These are phyloP conservation scores for Drosophila vallismaia DNA, from an alignment of 2,888 invertebrate species.

Conservation along the genomic window DNA sequence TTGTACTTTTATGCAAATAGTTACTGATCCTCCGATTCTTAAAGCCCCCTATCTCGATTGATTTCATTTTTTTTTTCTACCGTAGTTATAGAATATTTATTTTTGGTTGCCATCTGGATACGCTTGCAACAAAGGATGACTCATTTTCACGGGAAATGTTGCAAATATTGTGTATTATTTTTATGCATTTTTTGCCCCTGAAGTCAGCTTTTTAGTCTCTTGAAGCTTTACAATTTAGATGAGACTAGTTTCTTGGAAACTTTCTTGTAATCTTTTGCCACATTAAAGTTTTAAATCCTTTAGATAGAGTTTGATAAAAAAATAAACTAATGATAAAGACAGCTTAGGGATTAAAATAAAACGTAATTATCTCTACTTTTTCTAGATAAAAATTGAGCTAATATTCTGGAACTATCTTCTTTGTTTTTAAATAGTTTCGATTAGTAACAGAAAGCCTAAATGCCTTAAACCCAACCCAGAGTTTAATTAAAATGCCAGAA, in stretches of 20 bases:
- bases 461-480: background rate
- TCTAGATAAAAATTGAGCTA: too few species aligned
- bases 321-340: too few species aligned
- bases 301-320: too few species aligned
- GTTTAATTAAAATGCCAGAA: constrained; percentile 27
- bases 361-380: too few species aligned
- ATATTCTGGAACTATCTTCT: background rate
- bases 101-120: constrained; percentile 8
- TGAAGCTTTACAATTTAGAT: constrained; percentile 41
- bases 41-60: constrained; percentile 21
- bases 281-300: background rate
- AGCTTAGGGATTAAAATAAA: too few species aligned
- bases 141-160: constrained; percentile 19
- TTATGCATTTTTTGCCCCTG: constrained; percentile 5
- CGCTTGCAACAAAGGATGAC: constrained; percentile 4
- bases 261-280: constrained; percentile 30
- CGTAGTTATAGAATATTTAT: constrained; percentile 48
- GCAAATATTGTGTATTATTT: constrained; percentile 44
- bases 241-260: constrained; percentile 44
- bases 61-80: constrained; percentile 45
- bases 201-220: background rate
- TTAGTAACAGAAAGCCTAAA: background rate
- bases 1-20: constrained; percentile 67
- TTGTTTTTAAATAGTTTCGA: background rate
- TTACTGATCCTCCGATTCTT: constrained; percentile 18